These are phyloP conservation scores for Papilio demoleus DNA, from an alignment of 2,888 invertebrate species.

Conservation along the genomic window DNA sequence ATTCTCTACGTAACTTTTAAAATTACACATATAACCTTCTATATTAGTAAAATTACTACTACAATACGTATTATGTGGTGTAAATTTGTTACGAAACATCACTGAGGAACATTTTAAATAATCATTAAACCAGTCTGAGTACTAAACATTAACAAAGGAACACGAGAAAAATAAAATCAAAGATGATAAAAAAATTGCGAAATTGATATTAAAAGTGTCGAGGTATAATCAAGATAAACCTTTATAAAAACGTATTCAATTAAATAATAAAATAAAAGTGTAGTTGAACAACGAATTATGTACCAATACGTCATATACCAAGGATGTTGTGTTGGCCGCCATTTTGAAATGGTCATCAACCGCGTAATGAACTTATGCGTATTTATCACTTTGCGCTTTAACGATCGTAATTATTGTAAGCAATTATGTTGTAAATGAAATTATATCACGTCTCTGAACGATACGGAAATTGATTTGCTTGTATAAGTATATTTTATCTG, in stretches of 20 bases:
- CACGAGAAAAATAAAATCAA: neutral
- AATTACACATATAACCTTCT: no score
- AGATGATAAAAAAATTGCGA: neutral
- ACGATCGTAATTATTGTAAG: slow-evolving; percentile 7
- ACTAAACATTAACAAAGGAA: no score
- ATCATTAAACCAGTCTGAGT: no score
- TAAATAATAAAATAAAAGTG: neutral
- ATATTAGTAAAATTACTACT: no score
- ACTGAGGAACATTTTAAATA: no score
- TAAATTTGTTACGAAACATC: no score
- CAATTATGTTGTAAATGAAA: slow-evolving; percentile 16
- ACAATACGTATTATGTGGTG: no score
- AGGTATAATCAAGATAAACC: neutral
- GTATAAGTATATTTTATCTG: neutral
- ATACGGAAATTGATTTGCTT: neutral
- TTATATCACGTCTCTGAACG: slow-evolving; percentile 17
- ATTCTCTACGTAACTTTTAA: no score
- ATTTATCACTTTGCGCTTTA: slow-evolving; percentile 18
- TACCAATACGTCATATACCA: slow-evolving; percentile 12
- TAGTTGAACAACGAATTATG: neutral
- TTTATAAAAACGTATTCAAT: neutral
- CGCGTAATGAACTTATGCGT: slow-evolving; percentile 19
- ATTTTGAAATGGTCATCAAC: slow-evolving; percentile 22
- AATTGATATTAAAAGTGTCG: neutral
- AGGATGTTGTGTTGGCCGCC: slow-evolving; percentile 17